phyloP scores from a whole-genome alignment of 2,888 invertebrate species.

The Parochlus steinenii region DNA sequence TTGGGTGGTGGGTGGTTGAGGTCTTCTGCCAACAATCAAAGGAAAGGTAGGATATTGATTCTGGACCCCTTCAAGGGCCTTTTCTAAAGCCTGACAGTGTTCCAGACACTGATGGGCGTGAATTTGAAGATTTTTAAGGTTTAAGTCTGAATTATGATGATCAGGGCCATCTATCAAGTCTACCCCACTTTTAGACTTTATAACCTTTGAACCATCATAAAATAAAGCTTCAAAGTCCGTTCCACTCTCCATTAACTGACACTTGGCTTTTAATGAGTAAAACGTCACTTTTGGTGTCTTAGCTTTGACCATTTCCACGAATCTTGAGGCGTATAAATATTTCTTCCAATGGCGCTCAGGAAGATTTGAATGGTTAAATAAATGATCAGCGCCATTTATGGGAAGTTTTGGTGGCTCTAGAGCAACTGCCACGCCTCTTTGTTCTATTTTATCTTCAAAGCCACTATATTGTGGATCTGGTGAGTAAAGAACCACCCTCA shows the following conservation, averaged over 20 bases:
- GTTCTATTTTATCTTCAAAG: too few species aligned
- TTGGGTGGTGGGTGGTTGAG: conserved; percentile 22
- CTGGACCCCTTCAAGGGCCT: conserved; percentile 45
- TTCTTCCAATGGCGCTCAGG: conserved; percentile 84
- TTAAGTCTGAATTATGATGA: too few species aligned
- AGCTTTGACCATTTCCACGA: conserved; percentile 76
- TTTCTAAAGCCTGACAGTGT: conserved; percentile 58
- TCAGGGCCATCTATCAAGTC: too few species aligned
- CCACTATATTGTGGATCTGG: conserved; percentile 42
- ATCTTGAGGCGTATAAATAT: conserved; percentile 76
- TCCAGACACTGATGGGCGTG: conserved; percentile 51
- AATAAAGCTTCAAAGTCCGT: conserved; percentile 68
- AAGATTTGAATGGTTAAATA: conserved; percentile 63
- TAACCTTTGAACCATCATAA: conserved; percentile 40
- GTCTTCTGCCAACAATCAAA: conserved; percentile 65
- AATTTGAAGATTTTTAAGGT: conserved; percentile 29
- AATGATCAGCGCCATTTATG: conserved; percentile 44
- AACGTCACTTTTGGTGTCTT: conserved; percentile 89
- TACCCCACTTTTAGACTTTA: conserved; percentile 19
- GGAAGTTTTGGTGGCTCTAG: conserved; percentile 44
- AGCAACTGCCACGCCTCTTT: conserved; percentile 37
- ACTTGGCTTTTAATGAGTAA: conserved; percentile 70
- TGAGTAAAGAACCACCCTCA: conserved; percentile 44
- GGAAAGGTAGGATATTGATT: conserved; percentile 50
- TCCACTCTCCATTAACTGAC: conserved; percentile 84